Percentiles rank a stretch among this genome's conserved stretches.
These are phyloP conservation scores for Piaya cayana DNA, from an alignment of 2,113 vertebrate genomes.

Conservation along the genomic window DNA sequence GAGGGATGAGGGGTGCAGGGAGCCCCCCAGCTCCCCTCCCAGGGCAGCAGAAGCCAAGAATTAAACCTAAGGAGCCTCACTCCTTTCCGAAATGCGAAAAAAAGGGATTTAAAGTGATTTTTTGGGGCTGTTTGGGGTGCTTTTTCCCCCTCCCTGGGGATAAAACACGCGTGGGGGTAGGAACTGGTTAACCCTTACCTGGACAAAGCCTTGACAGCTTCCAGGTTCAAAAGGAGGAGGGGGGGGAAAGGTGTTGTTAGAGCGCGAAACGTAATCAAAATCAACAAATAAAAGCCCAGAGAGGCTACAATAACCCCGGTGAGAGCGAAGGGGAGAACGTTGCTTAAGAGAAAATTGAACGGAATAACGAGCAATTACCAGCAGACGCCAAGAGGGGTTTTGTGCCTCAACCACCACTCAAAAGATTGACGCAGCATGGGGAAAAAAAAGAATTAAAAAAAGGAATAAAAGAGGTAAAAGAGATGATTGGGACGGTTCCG, in stretches of 20 bases:
- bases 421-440: slow-evolving; percentile 72
- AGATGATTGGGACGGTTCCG: neutral
- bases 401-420: slow-evolving; percentile 48
- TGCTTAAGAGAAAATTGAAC: slow-evolving; percentile 28
- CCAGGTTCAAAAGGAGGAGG: neutral
- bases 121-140: neutral
- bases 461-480: rapidly evolving
- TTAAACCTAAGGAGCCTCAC: slow-evolving; percentile 1
- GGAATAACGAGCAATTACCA: slow-evolving; percentile 59
- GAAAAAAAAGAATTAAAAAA: slow-evolving; percentile 67
- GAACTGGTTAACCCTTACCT: slow-evolving; percentile 11
- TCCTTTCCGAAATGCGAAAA: neutral
- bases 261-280: neutral
- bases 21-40: neutral
- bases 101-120: neutral
- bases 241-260: neutral
- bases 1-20: neutral
- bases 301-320: neutral
- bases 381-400: slow-evolving; percentile 39
- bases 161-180: neutral
- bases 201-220: neutral
- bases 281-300: neutral
- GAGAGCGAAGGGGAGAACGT: neutral
- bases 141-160: neutral
- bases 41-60: neutral